These are phyloP conservation scores for Dolichoris vasculosae DNA, from an alignment of 1,140 invertebrate species.

Conservation along the genomic window DNA sequence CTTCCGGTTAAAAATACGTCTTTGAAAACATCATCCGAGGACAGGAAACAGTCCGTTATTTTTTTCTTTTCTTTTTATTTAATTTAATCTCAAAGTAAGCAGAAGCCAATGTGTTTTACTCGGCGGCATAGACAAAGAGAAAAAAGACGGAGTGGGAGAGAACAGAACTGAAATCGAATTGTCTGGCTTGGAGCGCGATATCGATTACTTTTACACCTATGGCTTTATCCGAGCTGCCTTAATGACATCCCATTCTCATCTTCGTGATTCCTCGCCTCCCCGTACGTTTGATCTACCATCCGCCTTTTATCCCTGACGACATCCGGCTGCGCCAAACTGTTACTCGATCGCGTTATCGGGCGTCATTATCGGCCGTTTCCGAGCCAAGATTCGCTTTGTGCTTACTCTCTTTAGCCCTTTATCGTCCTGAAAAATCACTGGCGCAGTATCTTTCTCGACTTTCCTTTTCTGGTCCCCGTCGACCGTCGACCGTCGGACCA, in stretches of 20 bases:
- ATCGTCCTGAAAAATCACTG: neutral
- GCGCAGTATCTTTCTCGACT: neutral
- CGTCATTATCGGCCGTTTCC: constrained; percentile 57
- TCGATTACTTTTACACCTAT: constrained; percentile 57
- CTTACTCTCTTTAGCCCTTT: neutral
- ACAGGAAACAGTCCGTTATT: neutral
- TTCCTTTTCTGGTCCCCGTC: neutral
- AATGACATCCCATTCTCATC: constrained; percentile 58
- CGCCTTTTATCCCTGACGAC: neutral
- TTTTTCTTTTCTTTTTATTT: too few relatives aligned
- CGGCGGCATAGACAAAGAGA: neutral
- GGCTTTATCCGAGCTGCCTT: constrained; percentile 60
- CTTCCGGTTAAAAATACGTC: neutral
- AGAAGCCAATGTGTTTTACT: neutral
- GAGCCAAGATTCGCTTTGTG: neutral
- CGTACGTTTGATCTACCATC: neutral
- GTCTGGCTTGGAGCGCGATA: constrained; percentile 13
- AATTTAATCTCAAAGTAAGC: neutral
- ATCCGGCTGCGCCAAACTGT: neutral
- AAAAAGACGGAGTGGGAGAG: neutral
- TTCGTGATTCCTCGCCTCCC: neutral
- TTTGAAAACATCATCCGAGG: constrained; percentile 16
- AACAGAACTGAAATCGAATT: constrained; percentile 27
- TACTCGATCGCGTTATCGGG: constrained; percentile 45
- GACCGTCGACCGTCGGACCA: neutral